A percentile compares a stretch with the other conserved stretches of the same genome.
These are phyloP conservation scores for Fregata magnificens DNA, from an alignment of 2,113 vertebrate species.

Conservation along the genomic window DNA sequence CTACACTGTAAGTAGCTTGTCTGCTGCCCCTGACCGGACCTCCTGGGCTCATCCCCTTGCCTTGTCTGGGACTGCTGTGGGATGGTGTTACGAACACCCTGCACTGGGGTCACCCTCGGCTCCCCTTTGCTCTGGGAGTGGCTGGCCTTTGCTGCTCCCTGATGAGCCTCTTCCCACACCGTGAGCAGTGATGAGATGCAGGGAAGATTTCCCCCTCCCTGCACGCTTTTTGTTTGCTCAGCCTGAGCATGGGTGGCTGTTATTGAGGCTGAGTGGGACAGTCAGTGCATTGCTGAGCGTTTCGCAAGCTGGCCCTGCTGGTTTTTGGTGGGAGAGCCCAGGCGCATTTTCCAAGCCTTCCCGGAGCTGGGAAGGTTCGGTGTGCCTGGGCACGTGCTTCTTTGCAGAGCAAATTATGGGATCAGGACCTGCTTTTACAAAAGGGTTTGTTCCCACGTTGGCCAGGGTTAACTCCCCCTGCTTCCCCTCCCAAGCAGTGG, in stretches of 20 bases:
- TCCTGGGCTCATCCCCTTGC: not conserved
- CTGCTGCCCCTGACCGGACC: fast-evolving
- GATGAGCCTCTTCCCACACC: not conserved
- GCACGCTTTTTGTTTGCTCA: not conserved
- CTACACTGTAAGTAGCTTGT: fast-evolving
- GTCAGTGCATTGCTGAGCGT: fast-evolving
- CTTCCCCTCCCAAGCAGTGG: not conserved
- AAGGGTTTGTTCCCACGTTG: not conserved
- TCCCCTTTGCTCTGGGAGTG: not conserved
- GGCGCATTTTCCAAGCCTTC: fast-evolving
- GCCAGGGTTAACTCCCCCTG: not conserved
- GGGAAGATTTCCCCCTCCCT: not conserved
- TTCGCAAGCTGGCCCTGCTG: not conserved
- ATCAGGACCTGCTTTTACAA: not conserved
- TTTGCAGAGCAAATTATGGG: not conserved
- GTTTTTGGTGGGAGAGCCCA: not conserved
- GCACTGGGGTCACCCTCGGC: not conserved
- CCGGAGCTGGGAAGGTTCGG: not conserved
- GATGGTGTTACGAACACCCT: not conserved
- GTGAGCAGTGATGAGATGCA: fast-evolving
- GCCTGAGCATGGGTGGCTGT: fast-evolving
- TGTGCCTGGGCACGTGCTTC: not conserved
- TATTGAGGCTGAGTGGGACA: fast-evolving
- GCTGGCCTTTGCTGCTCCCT: not conserved
- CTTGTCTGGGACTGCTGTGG: not conserved